Conservation (phyloP, 2,888 invertebrate genomes). For the Spisula solida region DNA sequence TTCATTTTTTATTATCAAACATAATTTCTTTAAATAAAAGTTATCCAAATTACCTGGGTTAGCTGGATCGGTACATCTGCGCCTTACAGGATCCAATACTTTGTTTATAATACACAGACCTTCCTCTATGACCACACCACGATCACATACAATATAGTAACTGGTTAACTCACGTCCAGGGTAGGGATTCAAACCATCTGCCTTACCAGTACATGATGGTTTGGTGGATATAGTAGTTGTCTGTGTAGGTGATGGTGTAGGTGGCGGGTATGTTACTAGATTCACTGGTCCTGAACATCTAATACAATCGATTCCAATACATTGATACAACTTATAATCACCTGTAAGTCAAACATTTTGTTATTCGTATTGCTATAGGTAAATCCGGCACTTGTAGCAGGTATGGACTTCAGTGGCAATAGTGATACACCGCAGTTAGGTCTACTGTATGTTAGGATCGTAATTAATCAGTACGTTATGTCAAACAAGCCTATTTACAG, state of each 20-base stretch:
- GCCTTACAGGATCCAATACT: conserved; percentile 62
- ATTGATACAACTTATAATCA: conserved; percentile 66
- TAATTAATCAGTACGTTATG: too few species aligned
- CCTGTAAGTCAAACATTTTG: conserved; percentile 42
- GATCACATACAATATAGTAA: conserved; percentile 73
- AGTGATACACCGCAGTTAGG: too few species aligned
- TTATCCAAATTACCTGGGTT: conserved; percentile 61
- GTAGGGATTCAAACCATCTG: conserved; percentile 71
- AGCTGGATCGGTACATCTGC: conserved; percentile 60
- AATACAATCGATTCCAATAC: conserved; percentile 62
- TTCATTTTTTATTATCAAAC: too few species aligned
- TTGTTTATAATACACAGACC: conserved; percentile 69
- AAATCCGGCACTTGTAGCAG: too few species aligned
- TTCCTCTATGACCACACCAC: conserved; percentile 59
- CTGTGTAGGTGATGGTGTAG: conserved; percentile 31
- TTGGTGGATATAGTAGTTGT: conserved; percentile 16
- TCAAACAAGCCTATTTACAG: too few species aligned
- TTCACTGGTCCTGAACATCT: conserved; percentile 46
- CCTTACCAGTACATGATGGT: conserved; percentile 62
- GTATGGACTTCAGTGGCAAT: too few species aligned
- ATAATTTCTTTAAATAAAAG: too few species aligned
- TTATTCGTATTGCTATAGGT: too few species aligned
- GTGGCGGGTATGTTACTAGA: conserved; percentile 18
- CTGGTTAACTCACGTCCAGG: conserved; percentile 68
- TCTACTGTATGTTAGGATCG: too few species aligned